Evolutionary conservation across 1,140 invertebrate species (phyloP), one percentile per base, ranked within the genome.

Genomic region (Procambarus virginalis): DNA sequence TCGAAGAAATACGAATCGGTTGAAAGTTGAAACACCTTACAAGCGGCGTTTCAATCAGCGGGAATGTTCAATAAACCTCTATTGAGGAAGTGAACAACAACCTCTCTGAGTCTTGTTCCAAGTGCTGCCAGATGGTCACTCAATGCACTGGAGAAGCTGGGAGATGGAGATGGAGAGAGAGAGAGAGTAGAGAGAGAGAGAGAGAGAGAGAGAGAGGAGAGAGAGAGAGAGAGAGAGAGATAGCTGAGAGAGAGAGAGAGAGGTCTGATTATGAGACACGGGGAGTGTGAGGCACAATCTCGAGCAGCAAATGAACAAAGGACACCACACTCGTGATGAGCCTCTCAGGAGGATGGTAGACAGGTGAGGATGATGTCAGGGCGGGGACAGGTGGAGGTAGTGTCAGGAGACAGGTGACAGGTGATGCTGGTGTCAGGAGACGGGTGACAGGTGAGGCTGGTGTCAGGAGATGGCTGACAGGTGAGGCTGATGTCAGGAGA

Each of bases 131-230:
- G n/a, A n/a, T n/a, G n/a, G n/a, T n/a, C n/a, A n/a, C n/a, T n/a
- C n/a, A n/a, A n/a, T n/a, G n/a, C n/a, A n/a, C n/a, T n/a, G n/a
- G n/a, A n/a, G 34, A n/a, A n/a, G n/a, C n/a, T 55, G 51, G 2
- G 51, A 55, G 51, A 55, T 6, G 12, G 51, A 55, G 51, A 55
- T 6, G 10, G 51, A 55, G 51, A 55, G 51, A 55, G 51, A 55
- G 51, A 55, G 77, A 79, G 77, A 79, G 22, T n/a, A 79, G 77
- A 79, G 77, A 79, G 77, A 79, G 77, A 79, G 22, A 79, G 77
- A 79, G 77, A 79, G 77, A 79, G 77, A 79, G 22, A 79, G 77
- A 79, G 77, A 79, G 77, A 79, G 77, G 77, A 79, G 77, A 79
- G 77, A 79, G 77, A 48, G 22, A 79, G 77, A 79, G 77, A 49